phyloP scores from a whole-genome alignment of 1,140 invertebrate species.

The Drosophila sproati region DNA sequence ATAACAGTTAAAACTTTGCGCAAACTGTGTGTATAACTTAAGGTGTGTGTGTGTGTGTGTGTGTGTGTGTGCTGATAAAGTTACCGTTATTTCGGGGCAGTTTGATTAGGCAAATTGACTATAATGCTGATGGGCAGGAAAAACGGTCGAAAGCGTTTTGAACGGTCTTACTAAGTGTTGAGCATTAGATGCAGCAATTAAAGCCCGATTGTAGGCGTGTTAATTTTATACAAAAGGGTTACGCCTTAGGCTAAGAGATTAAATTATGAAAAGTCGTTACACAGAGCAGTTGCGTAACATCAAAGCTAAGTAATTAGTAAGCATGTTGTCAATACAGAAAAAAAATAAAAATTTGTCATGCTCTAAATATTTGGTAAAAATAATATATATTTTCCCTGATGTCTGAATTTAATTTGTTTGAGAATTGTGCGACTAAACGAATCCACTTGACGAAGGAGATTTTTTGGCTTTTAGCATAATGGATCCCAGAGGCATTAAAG shows the following conservation, averaged over 20 bases:
- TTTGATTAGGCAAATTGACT: slow-evolving; percentile 71
- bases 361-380: too few relatives aligned
- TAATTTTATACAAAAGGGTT: slow-evolving; percentile 37
- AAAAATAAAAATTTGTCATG: too few relatives aligned
- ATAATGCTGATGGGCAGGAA: slow-evolving; percentile 47
- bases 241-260: not conserved
- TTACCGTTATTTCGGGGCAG: slow-evolving; percentile 39
- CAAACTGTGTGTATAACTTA: slow-evolving; percentile 45
- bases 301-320: too few relatives aligned
- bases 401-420: too few relatives aligned
- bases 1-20: slow-evolving; percentile 79
- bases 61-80: slow-evolving; percentile 24
- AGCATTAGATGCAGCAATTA: slow-evolving; percentile 54
- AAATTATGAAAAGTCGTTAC: too few relatives aligned
- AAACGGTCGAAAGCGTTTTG: slow-evolving; percentile 33
- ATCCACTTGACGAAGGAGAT: too few relatives aligned
- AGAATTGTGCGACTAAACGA: too few relatives aligned
- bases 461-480: too few relatives aligned
- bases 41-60: slow-evolving; percentile 14
- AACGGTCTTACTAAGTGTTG: slow-evolving; percentile 44
- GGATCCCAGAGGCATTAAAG: too few relatives aligned
- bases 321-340: too few relatives aligned
- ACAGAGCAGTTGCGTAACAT: too few relatives aligned
- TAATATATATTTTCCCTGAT: too few relatives aligned
- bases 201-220: slow-evolving; percentile 18